Base-by-base conservation (phyloP, 2,888 invertebrate species). In the Drosophila gaucha region DNA sequence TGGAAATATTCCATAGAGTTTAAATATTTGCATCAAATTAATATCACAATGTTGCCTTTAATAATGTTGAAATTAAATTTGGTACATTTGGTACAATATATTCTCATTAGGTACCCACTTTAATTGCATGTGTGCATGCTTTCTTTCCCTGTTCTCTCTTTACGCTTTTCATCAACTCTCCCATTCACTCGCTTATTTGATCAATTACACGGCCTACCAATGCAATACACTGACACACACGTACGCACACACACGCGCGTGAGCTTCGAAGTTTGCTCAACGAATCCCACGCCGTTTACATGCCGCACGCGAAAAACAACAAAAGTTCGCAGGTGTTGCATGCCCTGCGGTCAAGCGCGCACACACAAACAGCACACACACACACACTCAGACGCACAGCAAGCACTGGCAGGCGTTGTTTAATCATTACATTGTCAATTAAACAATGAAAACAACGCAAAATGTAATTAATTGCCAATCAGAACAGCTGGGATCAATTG, bases 401-500 rank as follows among this genome's bases (percentile, higher is more conserved):
- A 14, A 24, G n/a, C 36, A 16, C 16, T 2, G 30, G n/a, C 35
- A 43, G 24, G 47, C 52, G 14, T n/a, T 35, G 31, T 30, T 65
- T 55, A 18, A 44, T 28, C 47, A 41, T 24, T 33, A 22, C 50
- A 58, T 30, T 60, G 35, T 9, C 31, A 43, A 43, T 38, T 14
- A 9, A 64, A 30, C 44, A 59, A 26, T 14, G 12, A 59, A 38
- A 59, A 31, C 30, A 63, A 49, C 2, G 38, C 8, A 44, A 33
- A 38, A 20, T 44, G 16, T 39, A 57, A 50, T 60, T 54, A 60
- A 54, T 39, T 60, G 6, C 2, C 43, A 52, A 39, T 30, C 49
- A 20, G 31, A 18, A 6, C 47, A 47, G 31, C 47, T 36, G 26
- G 20, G 26, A 59, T 44, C 39, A 46, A 39, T 46, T 22, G 28